Conservation (phyloP, 2,113 vertebrate genomes). For the Chascanopsetta lugubris region DNA sequence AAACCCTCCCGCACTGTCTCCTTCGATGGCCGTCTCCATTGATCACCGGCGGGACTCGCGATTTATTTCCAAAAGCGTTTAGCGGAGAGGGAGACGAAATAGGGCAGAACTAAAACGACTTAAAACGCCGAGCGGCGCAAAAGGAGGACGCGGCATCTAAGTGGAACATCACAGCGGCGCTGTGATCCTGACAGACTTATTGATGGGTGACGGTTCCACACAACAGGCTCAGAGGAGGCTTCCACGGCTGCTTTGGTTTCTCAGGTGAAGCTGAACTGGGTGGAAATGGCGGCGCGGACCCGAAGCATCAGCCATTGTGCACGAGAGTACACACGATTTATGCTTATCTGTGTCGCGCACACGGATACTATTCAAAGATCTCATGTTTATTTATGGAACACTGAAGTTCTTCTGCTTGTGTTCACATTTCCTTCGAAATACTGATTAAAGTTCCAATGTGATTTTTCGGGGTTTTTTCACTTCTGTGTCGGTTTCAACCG, state of each 20-base stretch:
- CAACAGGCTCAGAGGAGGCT: not conserved
- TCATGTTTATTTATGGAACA: too few species aligned
- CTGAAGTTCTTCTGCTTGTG: too few species aligned
- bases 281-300: constrained; percentile 4
- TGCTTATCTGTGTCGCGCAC: too few species aligned
- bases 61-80: constrained; percentile 72
- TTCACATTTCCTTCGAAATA: too few species aligned
- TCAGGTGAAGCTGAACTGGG: not conserved
- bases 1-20: constrained; percentile 62
- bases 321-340: too few species aligned
- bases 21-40: constrained; percentile 72
- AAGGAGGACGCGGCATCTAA: constrained; percentile 34
- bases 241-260: not conserved
- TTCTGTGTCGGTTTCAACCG: too few species aligned
- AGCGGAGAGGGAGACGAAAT: constrained; percentile 58
- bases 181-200: constrained; percentile 27
- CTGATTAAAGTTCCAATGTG: too few species aligned
- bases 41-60: constrained; percentile 65
- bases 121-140: constrained; percentile 28
- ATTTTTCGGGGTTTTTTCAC: too few species aligned
- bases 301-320: too few species aligned
- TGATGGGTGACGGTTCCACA: constrained; percentile 23
- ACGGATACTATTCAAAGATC: too few species aligned
- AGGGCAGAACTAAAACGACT: constrained; percentile 49
- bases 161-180: constrained; percentile 13